Percentiles rank a stretch among this genome's conserved stretches.
These are phyloP conservation scores for Drosophila pseudotalamancana DNA, from an alignment of 2,888 invertebrate species.

Conservation along the genomic window DNA sequence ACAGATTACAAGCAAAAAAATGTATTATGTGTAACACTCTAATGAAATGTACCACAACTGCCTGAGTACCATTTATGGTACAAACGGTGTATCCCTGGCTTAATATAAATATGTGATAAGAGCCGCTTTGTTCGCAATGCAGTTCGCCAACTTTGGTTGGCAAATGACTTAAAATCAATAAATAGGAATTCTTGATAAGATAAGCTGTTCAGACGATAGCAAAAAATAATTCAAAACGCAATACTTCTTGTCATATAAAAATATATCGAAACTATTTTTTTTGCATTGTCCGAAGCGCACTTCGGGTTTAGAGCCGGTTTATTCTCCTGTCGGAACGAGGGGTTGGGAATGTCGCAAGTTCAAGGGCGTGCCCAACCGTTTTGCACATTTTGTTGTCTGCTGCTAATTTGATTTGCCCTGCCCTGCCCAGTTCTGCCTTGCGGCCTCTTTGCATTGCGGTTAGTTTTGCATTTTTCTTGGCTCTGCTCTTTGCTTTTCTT, in stretches of 20 bases:
- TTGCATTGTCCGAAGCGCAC: conserved; percentile 1
- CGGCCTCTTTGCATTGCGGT: conserved; percentile 22
- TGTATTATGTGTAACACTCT: no score
- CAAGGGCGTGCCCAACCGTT: conserved; percentile 71
- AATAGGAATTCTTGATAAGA: no score
- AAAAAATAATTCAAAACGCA: no score
- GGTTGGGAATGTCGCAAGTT: conserved; percentile 51
- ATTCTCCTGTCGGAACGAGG: not conserved
- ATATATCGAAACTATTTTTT: not conserved
- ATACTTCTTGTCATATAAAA: no score
- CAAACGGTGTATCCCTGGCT: not conserved
- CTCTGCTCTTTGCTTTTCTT: conserved; percentile 5
- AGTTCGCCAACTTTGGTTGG: not conserved
- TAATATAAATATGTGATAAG: not conserved
- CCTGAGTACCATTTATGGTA: no score
- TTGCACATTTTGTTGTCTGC: conserved; percentile 33
- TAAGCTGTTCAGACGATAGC: no score
- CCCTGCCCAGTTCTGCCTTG: not conserved
- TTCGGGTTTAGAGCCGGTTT: conserved; percentile 22
- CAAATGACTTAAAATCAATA: not conserved
- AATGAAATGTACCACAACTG: no score
- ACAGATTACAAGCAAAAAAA: no score
- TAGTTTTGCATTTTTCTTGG: conserved; percentile 33
- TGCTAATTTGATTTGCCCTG: conserved; percentile 53
- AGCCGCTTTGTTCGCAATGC: no score